phyloP scores from a whole-genome alignment of 2,113 vertebrate species.

The Plecturocebus donacophilus region DNA sequence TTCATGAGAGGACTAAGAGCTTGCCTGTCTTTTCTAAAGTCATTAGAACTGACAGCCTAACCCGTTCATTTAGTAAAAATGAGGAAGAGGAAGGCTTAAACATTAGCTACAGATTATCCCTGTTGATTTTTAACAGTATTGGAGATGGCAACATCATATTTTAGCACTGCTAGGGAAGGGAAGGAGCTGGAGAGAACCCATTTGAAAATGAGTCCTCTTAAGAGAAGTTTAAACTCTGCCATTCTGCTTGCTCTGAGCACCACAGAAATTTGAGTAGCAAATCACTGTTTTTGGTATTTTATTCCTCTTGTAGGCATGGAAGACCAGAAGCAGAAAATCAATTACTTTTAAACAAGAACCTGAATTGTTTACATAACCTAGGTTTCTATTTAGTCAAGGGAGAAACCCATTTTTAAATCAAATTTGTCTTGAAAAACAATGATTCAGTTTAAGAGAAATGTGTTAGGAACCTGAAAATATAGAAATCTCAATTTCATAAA shows the following conservation, averaged over 20 bases:
- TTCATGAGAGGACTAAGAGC: constrained; percentile 64
- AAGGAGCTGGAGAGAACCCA: constrained; percentile 29
- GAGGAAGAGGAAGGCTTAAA: constrained; percentile 59
- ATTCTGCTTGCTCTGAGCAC: not conserved
- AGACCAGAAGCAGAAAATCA: not conserved
- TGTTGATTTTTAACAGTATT: constrained; percentile 59
- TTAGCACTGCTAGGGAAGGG: not conserved
- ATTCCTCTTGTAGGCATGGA: not conserved
- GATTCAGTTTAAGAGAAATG: not conserved
- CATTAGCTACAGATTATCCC: constrained; percentile 63
- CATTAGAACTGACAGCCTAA: constrained; percentile 60
- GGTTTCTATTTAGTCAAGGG: not conserved
- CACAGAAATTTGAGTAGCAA: constrained; percentile 26
- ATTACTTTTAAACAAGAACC: constrained; percentile 46
- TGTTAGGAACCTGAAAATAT: not conserved
- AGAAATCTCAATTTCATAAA: constrained; percentile 29
- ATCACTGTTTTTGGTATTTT: not conserved
- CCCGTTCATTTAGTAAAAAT: constrained; percentile 53
- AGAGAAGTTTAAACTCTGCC: not conserved
- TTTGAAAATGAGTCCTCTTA: constrained; percentile 21
- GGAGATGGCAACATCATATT: not conserved
- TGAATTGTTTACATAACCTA: constrained; percentile 17
- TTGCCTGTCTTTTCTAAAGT: constrained; percentile 67
- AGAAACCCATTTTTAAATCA: constrained; percentile 26
- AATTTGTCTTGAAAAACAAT: constrained; percentile 41